phyloP scores from a whole-genome alignment of 2,888 invertebrate species.

The Lithophane ornitopus region DNA sequence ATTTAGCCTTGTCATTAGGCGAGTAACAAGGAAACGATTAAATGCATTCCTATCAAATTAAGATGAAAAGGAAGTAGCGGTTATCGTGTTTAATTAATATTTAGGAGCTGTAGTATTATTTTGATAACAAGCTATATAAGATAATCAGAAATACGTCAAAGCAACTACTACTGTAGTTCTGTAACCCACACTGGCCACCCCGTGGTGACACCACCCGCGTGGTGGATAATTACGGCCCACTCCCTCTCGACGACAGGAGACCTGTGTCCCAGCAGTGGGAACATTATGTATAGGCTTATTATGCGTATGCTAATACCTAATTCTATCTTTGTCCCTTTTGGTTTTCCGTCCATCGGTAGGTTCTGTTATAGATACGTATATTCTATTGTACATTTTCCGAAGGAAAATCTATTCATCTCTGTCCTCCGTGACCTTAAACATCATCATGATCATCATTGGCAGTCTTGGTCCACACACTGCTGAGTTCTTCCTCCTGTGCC shows the following conservation, averaged over 20 bases:
- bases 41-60: slow-evolving; percentile 9
- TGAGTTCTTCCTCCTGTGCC: no score
- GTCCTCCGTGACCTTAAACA: no score
- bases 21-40: slow-evolving; percentile 10
- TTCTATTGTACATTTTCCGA: not conserved
- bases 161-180: no score
- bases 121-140: not conserved
- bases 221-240: no score
- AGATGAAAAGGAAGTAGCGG: not conserved
- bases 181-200: no score
- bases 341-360: not conserved
- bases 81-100: slow-evolving; percentile 8
- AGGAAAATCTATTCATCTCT: not conserved
- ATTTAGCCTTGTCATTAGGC: not conserved
- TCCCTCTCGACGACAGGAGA: no score
- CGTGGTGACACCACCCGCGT: no score
- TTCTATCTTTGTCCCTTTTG: not conserved
- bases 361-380: not conserved
- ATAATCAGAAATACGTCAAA: not conserved
- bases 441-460: no score
- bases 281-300: no score
- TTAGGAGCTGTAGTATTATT: not conserved
- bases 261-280: no score
- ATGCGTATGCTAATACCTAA: no score
- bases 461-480: no score